Evolutionary conservation across 1,140 invertebrate genomes (phyloP), one percentile per base, ranked within the genome.

Genomic region (Ephestia elutella): DNA sequence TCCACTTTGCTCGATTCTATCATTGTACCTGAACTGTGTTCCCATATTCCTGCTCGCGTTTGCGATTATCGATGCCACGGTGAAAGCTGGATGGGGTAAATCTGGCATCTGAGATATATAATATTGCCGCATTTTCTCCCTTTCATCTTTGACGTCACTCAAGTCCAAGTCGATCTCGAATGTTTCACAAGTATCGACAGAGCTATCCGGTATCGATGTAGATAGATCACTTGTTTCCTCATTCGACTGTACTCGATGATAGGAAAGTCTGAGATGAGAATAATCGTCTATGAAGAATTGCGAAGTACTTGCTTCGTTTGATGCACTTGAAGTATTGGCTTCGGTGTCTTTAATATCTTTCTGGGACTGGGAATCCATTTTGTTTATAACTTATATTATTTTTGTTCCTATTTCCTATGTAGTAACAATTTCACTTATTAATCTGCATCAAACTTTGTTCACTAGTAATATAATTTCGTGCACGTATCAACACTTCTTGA

Each of bases 221-320:
- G 50, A 20, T 15, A n/a, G 13, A 25, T 53, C 50, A 53, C 50
- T 53, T 15, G 50, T 25, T 25, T 20, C 55, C 49, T 59, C 64
- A 20, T n/a, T 25, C n/a, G 20, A 54, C 20, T 59, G 21, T 56
- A 38, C 56, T 35, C 67, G 66, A 17, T 58, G 15, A 59, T 85
- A 82, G 5, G 77, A 82, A 18, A 82, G 64, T 19, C 78, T 66
- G 7, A 85, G 68, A 60, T 85, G 80, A 7, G 78, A 82, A 54
- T 78, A 78, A 57, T 85, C 82, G 17, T 85, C 82, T 30, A 85
- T 82, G 58, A 73, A 80, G 30, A 59, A 74, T 8, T 64, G 55
- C 18, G 62, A 60, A 51, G 69, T n/a, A 17, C 10, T 32, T 18
- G 35, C 11, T 50, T 60, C 51, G 17, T 55, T 56, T 44, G 32